Percentiles rank a stretch among this genome's conserved stretches.
Evolutionary conservation across 2,113 vertebrate genomes (phyloP).

Genomic region (Bostrychus sinensis): DNA sequence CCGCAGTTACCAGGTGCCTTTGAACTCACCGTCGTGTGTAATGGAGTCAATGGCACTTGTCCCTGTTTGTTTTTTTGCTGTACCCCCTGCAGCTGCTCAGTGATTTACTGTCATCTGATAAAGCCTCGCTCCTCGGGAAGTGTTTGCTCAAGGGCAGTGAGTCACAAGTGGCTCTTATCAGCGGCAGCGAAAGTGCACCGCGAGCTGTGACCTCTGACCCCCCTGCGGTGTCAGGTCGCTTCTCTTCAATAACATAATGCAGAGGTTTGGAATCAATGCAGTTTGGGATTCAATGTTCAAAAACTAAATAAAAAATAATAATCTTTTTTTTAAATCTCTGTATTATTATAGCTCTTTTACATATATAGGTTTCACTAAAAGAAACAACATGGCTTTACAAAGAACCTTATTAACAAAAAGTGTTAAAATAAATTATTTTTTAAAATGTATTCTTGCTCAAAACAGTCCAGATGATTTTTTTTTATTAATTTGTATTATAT

Average conservation of each 20-base stretch:
- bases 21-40: neutral
- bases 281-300: too few relatives aligned
- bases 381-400: too few relatives aligned
- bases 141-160: conserved; percentile 56
- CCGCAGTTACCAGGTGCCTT: neutral
- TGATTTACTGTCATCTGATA: conserved; percentile 67
- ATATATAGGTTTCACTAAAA: too few relatives aligned
- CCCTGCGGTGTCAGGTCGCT: neutral
- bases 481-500: too few relatives aligned
- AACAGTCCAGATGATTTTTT: too few relatives aligned
- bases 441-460: too few relatives aligned
- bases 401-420: too few relatives aligned
- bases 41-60: conserved; percentile 8
- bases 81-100: conserved; percentile 27
- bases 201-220: conserved; percentile 26
- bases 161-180: conserved; percentile 35
- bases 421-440: too few relatives aligned
- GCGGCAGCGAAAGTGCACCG: conserved; percentile 14
- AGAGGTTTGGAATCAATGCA: neutral
- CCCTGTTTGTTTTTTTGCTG: conserved; percentile 46
- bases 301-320: too few relatives aligned
- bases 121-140: conserved; percentile 43
- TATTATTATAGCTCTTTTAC: too few relatives aligned
- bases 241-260: neutral
- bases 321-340: too few relatives aligned